phyloP scores from a whole-genome alignment of 53 echinoderm and acorn worm species.

The Paracentrotus lividus region DNA sequence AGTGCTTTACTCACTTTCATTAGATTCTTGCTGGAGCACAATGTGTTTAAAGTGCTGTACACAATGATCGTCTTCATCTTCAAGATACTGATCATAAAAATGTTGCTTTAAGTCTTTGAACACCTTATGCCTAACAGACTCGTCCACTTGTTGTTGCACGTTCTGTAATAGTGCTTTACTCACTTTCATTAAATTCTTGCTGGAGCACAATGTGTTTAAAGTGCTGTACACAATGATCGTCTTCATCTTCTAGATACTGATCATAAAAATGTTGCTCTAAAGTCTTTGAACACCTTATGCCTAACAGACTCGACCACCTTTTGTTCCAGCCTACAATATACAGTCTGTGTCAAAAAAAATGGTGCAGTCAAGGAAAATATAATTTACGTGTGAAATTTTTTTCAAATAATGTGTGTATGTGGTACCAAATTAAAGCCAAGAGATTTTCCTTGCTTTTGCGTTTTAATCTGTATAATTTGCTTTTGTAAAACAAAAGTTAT shows the following conservation, averaged over 20 bases:
- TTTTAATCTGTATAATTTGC: too few relatives aligned
- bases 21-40: constrained; percentile 1
- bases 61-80: constrained; percentile 27
- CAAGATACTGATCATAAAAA: constrained; percentile 1
- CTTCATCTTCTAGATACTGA: constrained; percentile 10
- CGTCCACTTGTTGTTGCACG: background rate
- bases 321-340: too few relatives aligned
- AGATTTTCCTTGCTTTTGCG: too few relatives aligned
- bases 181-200: background rate
- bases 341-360: too few relatives aligned
- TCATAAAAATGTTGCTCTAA: constrained; percentile 30
- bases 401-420: too few relatives aligned
- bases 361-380: too few relatives aligned
- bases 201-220: background rate
- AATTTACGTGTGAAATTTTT: too few relatives aligned
- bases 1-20: background rate
- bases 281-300: constrained; percentile 12
- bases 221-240: background rate
- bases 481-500: too few relatives aligned
- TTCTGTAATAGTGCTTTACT: background rate
- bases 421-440: too few relatives aligned
- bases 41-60: background rate
- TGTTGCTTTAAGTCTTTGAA: constrained; percentile 19
- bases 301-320: constrained; percentile 13
- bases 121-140: constrained; percentile 10